phyloP scores from a whole-genome alignment of 1,140 invertebrate species.

The Neotoxoptera formosana region DNA sequence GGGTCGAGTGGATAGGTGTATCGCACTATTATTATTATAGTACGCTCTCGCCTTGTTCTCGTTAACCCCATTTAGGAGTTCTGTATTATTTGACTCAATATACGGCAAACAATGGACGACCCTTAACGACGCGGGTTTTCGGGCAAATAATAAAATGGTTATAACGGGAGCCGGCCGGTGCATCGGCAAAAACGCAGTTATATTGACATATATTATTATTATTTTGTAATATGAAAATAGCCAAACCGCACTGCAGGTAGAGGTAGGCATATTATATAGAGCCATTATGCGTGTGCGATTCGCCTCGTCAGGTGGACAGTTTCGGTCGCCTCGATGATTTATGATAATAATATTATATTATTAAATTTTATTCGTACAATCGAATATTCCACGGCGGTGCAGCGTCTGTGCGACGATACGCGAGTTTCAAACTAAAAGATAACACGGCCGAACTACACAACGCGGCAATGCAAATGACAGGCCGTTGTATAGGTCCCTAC shows the following conservation, averaged over 20 bases:
- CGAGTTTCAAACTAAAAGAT: neutral
- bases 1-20: neutral
- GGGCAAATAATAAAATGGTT: neutral
- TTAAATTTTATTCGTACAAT: neutral
- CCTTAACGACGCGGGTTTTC: neutral
- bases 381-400: neutral
- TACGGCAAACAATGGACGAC: neutral
- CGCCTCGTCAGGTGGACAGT: neutral
- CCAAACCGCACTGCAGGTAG: neutral
- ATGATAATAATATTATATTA: neutral
- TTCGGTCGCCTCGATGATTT: neutral
- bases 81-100: neutral
- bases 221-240: neutral
- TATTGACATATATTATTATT: too few relatives aligned
- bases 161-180: too few relatives aligned
- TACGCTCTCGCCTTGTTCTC: neutral
- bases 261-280: too few relatives aligned
- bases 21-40: neutral
- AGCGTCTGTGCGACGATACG: neutral
- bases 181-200: neutral
- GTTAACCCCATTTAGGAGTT: neutral
- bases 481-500: too few relatives aligned
- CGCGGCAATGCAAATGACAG: neutral
- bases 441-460: neutral
- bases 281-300: neutral